phyloP scores from a whole-genome alignment of 2,888 invertebrate genomes.

The Stenodema calcarata region DNA sequence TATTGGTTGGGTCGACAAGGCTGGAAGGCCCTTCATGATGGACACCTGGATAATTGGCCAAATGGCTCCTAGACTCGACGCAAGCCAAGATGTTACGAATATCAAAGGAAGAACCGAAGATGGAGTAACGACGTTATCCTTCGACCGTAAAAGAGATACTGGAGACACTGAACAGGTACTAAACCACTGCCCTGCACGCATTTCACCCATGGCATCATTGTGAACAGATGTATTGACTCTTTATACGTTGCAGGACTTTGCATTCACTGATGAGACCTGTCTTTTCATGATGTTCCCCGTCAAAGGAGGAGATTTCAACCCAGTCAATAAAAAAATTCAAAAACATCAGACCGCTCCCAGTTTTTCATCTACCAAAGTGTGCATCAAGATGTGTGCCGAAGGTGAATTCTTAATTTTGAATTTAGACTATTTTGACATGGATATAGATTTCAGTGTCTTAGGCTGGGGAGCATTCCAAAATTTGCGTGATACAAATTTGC shows the following conservation, averaged over 20 bases:
- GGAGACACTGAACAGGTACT: conserved; percentile 65
- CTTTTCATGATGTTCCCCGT: conserved; percentile 87
- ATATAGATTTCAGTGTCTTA: too few relatives aligned
- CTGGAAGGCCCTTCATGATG: conserved; percentile 82
- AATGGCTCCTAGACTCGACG: conserved; percentile 75
- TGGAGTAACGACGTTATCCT: conserved; percentile 79
- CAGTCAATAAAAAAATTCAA: conserved; percentile 83
- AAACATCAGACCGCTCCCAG: conserved; percentile 78
- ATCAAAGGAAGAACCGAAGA: conserved; percentile 74
- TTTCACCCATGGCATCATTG: too few relatives aligned
- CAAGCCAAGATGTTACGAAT: conserved; percentile 75
- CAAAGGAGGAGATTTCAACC: conserved; percentile 80
- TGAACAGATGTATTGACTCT: too few relatives aligned
- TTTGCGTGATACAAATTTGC: too few relatives aligned
- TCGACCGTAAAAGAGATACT: conserved; percentile 78
- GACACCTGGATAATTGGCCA: conserved; percentile 88
- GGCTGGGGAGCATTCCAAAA: too few relatives aligned
- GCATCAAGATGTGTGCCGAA: conserved; percentile 81
- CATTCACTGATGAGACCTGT: conserved; percentile 82
- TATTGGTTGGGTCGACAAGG: conserved; percentile 85
- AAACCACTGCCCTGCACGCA: not conserved
- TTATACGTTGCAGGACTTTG: conserved; percentile 69
- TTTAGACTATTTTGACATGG: too few relatives aligned
- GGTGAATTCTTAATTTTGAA: conserved; percentile 63
- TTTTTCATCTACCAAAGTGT: conserved; percentile 77